Evolutionary conservation across 2,888 invertebrate genomes (phyloP), one percentile per base, ranked within the genome.

Genomic region (Tholera decimalis): DNA sequence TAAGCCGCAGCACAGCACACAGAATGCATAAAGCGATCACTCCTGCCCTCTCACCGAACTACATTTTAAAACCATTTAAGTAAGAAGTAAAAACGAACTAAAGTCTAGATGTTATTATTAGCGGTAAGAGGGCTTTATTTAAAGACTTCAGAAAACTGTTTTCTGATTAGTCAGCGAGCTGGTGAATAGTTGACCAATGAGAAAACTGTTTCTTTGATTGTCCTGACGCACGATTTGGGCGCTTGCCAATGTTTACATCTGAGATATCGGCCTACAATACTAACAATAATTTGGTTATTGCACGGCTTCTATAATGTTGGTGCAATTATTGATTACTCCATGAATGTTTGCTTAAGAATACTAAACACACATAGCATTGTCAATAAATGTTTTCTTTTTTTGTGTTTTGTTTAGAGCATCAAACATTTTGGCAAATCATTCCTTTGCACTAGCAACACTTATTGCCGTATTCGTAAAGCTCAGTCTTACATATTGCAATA

Each of bases 21-120:
- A 85, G 67, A 83, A 73, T 65, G 80, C 76, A 55, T 79, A 73
- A 89, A 89, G 89, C 89, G 78, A 84, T 56, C 76, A 65, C 78
- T 59, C 75, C 61, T 65, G 68, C 73, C 79, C 71, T 59, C 71
- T 73, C 75, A 74, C 46, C 64, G 28, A 58, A 71, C 76, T 75
- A 78, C 60, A 11, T 49, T 55, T 58, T 41, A 39, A 70, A 71
- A 66, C 20, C 20, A 28, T 35, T 49, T 51, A 59, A 8, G 9
- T 43, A 43, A 37, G 28, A 44, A 46, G 49, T 43, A 44, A 62
- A 67, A 55, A 37, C 20, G 0, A 58, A 74, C 35, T 58, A 56
- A 73, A 67, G 28, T 53, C 55, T 67, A 62, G 56, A 43, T 49
- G 28, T 58, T 76, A 69, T 47, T 65, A 53, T 59, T 54, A 63